phyloP scores from a whole-genome alignment of 2,888 invertebrate species.

The Ornithoptera alexandrae region DNA sequence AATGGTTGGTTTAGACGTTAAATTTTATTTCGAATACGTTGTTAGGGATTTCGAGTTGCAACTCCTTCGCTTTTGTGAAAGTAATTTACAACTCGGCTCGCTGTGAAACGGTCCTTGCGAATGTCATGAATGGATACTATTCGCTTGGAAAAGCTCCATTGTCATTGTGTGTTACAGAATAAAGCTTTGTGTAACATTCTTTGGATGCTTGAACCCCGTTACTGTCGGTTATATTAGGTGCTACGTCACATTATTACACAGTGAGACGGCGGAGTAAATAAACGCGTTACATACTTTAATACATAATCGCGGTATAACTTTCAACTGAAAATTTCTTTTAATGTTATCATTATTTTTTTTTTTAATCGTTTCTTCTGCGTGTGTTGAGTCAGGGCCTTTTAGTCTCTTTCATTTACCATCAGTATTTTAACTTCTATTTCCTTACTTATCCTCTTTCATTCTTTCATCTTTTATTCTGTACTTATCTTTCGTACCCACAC shows the following conservation, averaged over 20 bases:
- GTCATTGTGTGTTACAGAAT: conserved; percentile 30
- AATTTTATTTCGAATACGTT: conserved; percentile 19
- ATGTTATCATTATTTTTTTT: no score
- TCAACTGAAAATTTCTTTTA: not conserved
- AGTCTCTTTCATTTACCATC: no score
- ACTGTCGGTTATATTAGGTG: conserved; percentile 29
- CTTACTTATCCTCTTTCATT: no score
- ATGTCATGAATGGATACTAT: conserved; percentile 31
- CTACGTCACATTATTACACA: conserved; percentile 28
- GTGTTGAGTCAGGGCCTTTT: no score
- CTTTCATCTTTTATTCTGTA: no score
- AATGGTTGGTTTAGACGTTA: not conserved
- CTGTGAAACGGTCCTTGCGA: conserved; percentile 30
- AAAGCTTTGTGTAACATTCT: conserved; percentile 30
- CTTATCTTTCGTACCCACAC: no score
- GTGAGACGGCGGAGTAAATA: conserved; percentile 17
- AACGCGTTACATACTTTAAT: conserved; percentile 2
- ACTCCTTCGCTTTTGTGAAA: conserved; percentile 27
- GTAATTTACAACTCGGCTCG: conserved; percentile 26
- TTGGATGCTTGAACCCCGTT: conserved; percentile 26
- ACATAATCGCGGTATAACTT: conserved; percentile 3
- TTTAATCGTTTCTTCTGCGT: no score
- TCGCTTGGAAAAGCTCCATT: conserved; percentile 31
- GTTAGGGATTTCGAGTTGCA: conserved; percentile 9
- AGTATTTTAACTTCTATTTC: no score